Percentiles rank a stretch among this genome's conserved stretches.
phyloP scores from a whole-genome alignment of 2,888 invertebrate genomes.

The Toxonevra muliebris region DNA sequence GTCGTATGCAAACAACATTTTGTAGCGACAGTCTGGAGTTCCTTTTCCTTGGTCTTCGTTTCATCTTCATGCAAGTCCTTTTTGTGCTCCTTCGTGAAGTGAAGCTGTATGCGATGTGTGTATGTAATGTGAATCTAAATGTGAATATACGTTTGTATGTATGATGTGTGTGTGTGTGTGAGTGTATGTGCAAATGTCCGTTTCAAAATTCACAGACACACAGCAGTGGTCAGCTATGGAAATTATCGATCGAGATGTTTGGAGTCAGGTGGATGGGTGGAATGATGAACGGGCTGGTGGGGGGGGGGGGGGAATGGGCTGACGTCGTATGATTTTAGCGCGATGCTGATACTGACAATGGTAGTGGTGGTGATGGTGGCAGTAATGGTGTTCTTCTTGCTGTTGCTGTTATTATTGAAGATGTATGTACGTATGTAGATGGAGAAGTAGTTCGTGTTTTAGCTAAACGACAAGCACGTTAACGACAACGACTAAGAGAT shows the following conservation, averaged over 20 bases:
- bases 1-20: conserved; percentile 64
- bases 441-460: conserved; percentile 46
- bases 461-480: conserved; percentile 59
- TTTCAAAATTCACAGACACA: conserved; percentile 61
- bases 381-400: conserved; percentile 20
- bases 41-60: conserved; percentile 47
- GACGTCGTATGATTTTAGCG: conserved; percentile 10
- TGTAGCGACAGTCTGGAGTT: conserved; percentile 50
- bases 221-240: conserved; percentile 63
- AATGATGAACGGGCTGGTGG: conserved; percentile 49
- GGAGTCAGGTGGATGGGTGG: conserved; percentile 59
- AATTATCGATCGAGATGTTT: conserved; percentile 65
- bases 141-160: conserved; percentile 12
- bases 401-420: conserved; percentile 1
- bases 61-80: conserved; percentile 48
- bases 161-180: conserved; percentile 39
- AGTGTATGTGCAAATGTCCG: conserved; percentile 56
- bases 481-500: conserved; percentile 56
- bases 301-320: conserved; percentile 2
- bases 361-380: conserved; percentile 33
- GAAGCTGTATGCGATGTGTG: conserved; percentile 39
- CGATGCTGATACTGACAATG: conserved; percentile 26
- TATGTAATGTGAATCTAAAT: conserved; percentile 41
- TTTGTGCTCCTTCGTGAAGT: conserved; percentile 49
- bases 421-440: conserved; percentile 13